Percentiles rank a stretch among this genome's conserved stretches.
Evolutionary conservation across 2,113 vertebrate species (phyloP).

Genomic region (Scartelaos histophorus): DNA sequence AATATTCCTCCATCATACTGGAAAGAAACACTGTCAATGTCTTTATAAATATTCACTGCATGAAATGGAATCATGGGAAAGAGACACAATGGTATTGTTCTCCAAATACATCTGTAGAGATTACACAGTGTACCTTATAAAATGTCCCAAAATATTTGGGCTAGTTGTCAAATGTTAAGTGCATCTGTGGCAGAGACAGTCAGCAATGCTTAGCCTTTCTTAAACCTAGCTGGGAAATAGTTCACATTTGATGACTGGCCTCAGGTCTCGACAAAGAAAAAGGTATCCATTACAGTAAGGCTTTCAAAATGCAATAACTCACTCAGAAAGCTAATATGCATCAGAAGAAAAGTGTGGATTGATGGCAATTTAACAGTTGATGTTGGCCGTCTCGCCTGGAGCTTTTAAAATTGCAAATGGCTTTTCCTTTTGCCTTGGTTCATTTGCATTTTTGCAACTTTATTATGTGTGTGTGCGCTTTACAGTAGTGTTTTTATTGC

Average conservation of each 20-base stretch:
- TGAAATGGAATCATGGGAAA: not conserved
- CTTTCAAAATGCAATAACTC: constrained; percentile 28
- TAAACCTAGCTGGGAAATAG: constrained; percentile 23
- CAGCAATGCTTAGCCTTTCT: not conserved
- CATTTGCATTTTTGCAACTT: constrained; percentile 34
- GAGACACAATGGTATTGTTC: not conserved
- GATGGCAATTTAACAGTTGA: constrained; percentile 37
- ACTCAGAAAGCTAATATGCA: constrained; percentile 28
- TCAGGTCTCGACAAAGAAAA: constrained; percentile 17
- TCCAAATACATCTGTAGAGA: not conserved
- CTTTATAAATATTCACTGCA: too few species aligned
- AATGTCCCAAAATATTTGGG: not conserved
- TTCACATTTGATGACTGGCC: constrained; percentile 50
- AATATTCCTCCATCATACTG: too few species aligned
- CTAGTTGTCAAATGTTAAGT: not conserved
- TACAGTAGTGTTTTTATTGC: constrained; percentile 39
- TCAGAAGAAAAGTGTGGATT: constrained; percentile 19
- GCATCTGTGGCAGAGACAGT: not conserved
- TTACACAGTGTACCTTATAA: not conserved
- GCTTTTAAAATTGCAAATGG: constrained; percentile 48
- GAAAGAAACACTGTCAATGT: too few species aligned
- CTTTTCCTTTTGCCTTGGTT: constrained; percentile 25
- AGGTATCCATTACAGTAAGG: constrained; percentile 36
- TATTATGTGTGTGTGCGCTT: constrained; percentile 19
- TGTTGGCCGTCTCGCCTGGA: constrained; percentile 29